Base-by-base conservation (phyloP, 1,140 invertebrate genomes). In the Heliconius eleuchia region DNA sequence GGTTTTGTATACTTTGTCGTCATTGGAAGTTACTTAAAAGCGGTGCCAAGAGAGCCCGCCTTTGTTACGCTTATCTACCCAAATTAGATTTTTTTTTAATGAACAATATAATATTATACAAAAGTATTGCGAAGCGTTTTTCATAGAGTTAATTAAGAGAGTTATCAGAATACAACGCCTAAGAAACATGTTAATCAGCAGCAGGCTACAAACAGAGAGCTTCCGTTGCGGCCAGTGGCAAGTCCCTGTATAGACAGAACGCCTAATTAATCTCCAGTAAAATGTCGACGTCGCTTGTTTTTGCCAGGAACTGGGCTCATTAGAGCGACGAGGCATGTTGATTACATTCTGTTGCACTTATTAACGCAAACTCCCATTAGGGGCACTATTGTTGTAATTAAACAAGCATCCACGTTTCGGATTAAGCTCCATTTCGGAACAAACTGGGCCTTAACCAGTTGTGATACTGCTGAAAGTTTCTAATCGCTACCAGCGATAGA, bases 331-430 rank as follows among this genome's bases (percentile, higher is more conserved):
- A 93, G 88, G 93, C 90, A 94, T 89, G 92, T 94, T 93, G 91
- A 93, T 92, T 93, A 92, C 92, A 94, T 93, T 94, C 88, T 93
- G 92, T 91, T 91, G 91, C 88, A 90, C 92, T 94, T 94, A 93
- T 93, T 93, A 94, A 91, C 91, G 91, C 91, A 92, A 92, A 93
- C 90, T 93, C 92, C 92, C 92, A 92, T 92, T 93, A 93, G 89
- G 87, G 92, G 86, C 90, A 93, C 92, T 93, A 94, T 94, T 94
- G 93, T 94, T 94, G 89, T 93, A 93, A 94, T 94, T 94, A 92
- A 93, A 93, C 90, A 92, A 89, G 88, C 87, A 88, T 89, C 87
- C 87, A 85, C 88, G 85, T 87, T 87, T 87, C 83, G 81, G 86
- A 84, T 88, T 82, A 84, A 76, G 74, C 66, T 57, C 79, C 81